Conservation (phyloP, 2,797 vertebrate species). For the Cossypha niveicapilla region DNA sequence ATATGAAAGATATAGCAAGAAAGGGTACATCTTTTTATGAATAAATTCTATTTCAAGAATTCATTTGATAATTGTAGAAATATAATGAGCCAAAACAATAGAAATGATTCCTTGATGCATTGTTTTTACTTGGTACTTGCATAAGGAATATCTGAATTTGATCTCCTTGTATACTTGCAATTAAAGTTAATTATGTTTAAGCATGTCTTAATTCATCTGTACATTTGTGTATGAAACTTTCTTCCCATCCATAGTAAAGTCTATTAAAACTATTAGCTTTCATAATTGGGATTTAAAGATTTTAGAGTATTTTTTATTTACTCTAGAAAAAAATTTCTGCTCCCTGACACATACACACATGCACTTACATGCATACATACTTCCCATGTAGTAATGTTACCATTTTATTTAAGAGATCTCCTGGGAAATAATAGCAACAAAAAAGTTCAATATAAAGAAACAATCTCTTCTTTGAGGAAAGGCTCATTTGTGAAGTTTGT, state of each 20-base stretch:
- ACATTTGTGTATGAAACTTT: conserved; percentile 46
- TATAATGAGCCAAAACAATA: neutral
- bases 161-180: neutral
- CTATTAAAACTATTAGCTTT: conserved; percentile 26
- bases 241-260: neutral
- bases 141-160: neutral
- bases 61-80: conserved; percentile 16
- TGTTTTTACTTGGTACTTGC: neutral
- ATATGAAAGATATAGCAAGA: conserved; percentile 47
- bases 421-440: neutral
- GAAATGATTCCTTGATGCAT: neutral
- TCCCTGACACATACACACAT: neutral
- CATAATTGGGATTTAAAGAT: conserved; percentile 2
- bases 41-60: conserved; percentile 48
- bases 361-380: neutral
- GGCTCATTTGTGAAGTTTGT: conserved; percentile 60
- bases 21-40: conserved; percentile 54
- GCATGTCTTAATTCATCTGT: conserved; percentile 47
- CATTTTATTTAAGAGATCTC: neutral
- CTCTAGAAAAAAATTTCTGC: neutral
- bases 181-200: conserved; percentile 49
- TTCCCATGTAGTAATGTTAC: neutral
- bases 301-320: neutral
- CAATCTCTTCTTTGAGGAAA: conserved; percentile 17
- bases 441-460: neutral